Evolutionary conservation across 2,888 invertebrate genomes (phyloP), one percentile per base, ranked within the genome.

Genomic region (Teleiodes luculella): DNA sequence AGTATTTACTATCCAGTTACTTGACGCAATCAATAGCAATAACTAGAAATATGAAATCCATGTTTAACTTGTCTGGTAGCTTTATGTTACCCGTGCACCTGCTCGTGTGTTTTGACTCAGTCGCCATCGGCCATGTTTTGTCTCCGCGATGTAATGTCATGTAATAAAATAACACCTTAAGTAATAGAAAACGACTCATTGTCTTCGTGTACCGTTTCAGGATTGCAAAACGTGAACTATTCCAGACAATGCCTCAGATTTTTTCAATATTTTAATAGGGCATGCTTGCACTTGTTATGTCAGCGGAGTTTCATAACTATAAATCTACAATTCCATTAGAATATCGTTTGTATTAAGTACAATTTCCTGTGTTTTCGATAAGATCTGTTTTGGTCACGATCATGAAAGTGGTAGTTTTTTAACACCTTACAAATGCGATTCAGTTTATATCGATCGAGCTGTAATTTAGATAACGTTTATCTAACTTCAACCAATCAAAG

Each of bases 71-170:
- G 35, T 11, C n/a, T 20, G 8, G 11, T 41, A 18, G 39, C 39
- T 18, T 16, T 10, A 41, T 18, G 3, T 18, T 20, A 18, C 39
- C 16, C 16, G 14, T 13, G 6, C 48, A 36, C 35, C 39, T 24
- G 35, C 18, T 35, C 33, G 36, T 65, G 71, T 74, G 76, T 72
- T 74, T 67, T 71, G 75, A 67, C 66, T 70, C 63, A 59, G 28
- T n/a, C 43, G 43, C 43, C 43, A 43, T 3, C 43, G 13, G 43
- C 61, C 57, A 56, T 71, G 68, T 71, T 68, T 69, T 63, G 69
- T 70, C 70, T 72, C 37, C 13, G 13, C 28, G 18, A 70, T 30
- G 52, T 45, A 52, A 52, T 46, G 33, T 33, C 52, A 41, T 46
- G 52, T 45, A 24, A 35, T 31, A 28, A 13, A 20, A 41, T 41